Conservation (phyloP, 2,113 vertebrate species). For the Probosciger aterrimus region DNA sequence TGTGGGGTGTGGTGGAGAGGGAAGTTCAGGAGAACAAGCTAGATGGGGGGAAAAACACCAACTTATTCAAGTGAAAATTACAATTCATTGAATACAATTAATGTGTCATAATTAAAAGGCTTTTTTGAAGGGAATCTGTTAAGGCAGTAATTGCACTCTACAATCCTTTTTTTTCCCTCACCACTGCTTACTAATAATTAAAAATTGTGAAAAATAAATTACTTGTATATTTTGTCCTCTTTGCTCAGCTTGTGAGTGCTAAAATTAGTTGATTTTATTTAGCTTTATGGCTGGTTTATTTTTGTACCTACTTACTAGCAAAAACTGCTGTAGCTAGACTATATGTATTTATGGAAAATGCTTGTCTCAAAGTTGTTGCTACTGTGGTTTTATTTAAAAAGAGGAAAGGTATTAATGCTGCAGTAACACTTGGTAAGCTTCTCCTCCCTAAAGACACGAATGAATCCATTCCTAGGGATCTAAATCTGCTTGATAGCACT, state of each 20-base stretch:
- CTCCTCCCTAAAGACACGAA: neutral
- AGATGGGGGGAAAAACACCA: neutral
- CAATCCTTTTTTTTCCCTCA: neutral
- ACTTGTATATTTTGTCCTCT: constrained; percentile 2
- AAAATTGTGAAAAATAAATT: constrained; percentile 35
- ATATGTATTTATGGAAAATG: neutral
- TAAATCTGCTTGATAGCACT: neutral
- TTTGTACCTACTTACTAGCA: constrained; percentile 14
- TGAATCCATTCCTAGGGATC: neutral
- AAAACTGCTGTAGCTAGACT: neutral
- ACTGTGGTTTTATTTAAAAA: neutral
- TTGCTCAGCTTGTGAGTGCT: neutral
- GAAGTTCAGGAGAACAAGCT: neutral
- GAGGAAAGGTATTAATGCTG: neutral
- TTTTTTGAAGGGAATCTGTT: constrained; percentile 30
- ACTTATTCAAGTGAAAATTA: neutral
- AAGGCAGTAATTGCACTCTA: constrained; percentile 5
- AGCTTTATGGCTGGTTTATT: neutral
- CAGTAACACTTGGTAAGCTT: neutral
- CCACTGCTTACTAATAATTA: constrained; percentile 35
- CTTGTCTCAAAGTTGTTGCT: neutral
- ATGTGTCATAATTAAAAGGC: constrained; percentile 41
- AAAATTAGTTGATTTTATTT: constrained; percentile 47
- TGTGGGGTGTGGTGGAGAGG: neutral
- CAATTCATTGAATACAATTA: constrained; percentile 26